Conservation (phyloP, 2,888 invertebrate species). For the Nemoura dubitans region DNA sequence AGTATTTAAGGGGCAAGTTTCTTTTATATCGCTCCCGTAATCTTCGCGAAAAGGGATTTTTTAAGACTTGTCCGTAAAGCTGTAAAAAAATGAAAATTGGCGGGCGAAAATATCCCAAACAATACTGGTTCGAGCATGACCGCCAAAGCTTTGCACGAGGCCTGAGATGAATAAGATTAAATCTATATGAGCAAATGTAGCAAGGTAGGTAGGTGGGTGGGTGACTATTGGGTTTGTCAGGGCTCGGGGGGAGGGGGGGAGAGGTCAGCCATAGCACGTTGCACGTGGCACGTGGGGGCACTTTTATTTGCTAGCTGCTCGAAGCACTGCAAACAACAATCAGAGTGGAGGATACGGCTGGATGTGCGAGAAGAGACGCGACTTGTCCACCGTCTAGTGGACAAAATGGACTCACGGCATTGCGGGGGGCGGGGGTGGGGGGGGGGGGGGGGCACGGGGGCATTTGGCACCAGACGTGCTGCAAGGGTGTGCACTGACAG, state of each 20-base stretch:
- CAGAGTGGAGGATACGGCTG: neutral
- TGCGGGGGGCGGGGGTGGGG: neutral
- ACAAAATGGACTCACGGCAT: neutral
- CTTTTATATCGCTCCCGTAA: neutral
- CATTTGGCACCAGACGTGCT: neutral
- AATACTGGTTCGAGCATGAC: neutral
- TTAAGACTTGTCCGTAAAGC: neutral
- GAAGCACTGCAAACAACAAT: slow-evolving; percentile 29
- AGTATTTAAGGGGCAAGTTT: neutral
- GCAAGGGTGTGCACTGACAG: neutral
- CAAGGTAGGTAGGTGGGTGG: neutral
- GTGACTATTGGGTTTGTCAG: neutral
- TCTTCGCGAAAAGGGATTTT: neutral
- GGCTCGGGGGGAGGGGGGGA: neutral
- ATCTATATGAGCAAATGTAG: neutral
- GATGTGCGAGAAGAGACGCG: neutral
- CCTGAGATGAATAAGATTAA: slow-evolving; percentile 21
- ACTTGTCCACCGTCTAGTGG: neutral
- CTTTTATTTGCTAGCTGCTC: neutral
- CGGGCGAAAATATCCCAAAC: neutral
- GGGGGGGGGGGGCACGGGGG: no score
- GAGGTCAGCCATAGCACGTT: neutral
- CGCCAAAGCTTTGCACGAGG: neutral
- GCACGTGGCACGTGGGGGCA: neutral
- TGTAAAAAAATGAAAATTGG: neutral